Evolutionary conservation across 2,113 vertebrate species (phyloP), one percentile per base, ranked within the genome.

Genomic region (Naja naja): DNA sequence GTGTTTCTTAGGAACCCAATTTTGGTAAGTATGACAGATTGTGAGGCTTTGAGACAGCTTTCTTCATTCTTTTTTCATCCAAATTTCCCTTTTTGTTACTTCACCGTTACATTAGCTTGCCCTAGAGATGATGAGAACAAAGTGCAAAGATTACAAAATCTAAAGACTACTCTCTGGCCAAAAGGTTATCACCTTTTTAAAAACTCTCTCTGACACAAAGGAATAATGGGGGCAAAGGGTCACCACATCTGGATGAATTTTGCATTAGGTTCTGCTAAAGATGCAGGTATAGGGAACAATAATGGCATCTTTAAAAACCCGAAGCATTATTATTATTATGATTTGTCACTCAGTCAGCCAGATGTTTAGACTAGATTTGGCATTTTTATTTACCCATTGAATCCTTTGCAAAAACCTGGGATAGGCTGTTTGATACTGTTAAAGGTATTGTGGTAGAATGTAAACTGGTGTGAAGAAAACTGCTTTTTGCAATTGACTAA

Each of bases 21-120:
- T 95, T 52, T 88, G 2, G 34, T 90, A 34, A 93, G 58, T 69
- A 55, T 92, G 91, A 95, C 92, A 89, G 85, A 93, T 95, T 27
- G 3, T 53, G 54, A 45, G 47, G 90, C 86, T 95, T 94, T 91
- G 90, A 92, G 93, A 27, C 22, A 56, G 93, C 93, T 90, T 87
- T 49, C 30, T 54, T 88, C 52, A 39, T 55, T 89, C 30, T 54
- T 39, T 56, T 55, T 53, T 25, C 52, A 52, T 1, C 58, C 12
- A 87, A 1, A 0, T 56, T 0, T 43, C 54, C 88, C 91, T 93
- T 91, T 74, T 27, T 81, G 5, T 81, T 87, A 45, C 4, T 56
- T 39, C 18, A n/a, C 5, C 53, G 14, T 25, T n/a, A 39, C 20
- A 8, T 30, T 92, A 11, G 39, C 27, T 56, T 53, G 55, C 9